Base-by-base conservation (phyloP, 1,140 invertebrate species). In the Microplitis mediator region DNA sequence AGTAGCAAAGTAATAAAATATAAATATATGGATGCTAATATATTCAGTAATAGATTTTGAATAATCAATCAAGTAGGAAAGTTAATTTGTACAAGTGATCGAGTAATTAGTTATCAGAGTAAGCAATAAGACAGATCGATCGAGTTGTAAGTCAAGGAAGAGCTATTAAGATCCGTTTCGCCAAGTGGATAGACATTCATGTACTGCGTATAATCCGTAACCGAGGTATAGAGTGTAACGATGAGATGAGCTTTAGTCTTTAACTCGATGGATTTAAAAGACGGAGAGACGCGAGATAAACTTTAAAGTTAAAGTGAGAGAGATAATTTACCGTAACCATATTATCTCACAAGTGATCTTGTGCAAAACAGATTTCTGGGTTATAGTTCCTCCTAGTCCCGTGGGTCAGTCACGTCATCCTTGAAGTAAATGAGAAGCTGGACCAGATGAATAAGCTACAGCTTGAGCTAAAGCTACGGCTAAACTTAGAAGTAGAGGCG, bases 381-480 rank as follows among this genome's bases (percentile, higher is more conserved):
- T 32, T 31, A 32, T 31, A 60, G 16, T 60, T 60, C 56, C 5
- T 14, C 1, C 16, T 31, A 60, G 56, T 60, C 51, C 32, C 56
- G 56, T 31, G 23, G 56, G 56, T 60, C 56, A 60, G 56, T 60
- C 56, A 60, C 56, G 56, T 60, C 56, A 60, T 23, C 23, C 23
- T 23, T 23, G 23, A 23, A 31, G 56, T 5, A 31, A 31, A 31
- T 31, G 56, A 60, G 16, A 60, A 31, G 4, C 16, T 23, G 23
- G 23, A 23, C 23, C 23, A 23, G 23, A 23, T 23, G 23, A 23
- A 56, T 56, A n/a, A 56, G 14, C 11, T 56, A n/a, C 14, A 56
- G 2, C 9, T 56, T 16, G 11, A 13, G 2, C 23, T 23, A 23
- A 23, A 23, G 23, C 23, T 23, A 23, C 23, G 2, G 23, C 23